phyloP scores from a whole-genome alignment of 1,140 invertebrate species.

The Aphidius gifuensis region DNA sequence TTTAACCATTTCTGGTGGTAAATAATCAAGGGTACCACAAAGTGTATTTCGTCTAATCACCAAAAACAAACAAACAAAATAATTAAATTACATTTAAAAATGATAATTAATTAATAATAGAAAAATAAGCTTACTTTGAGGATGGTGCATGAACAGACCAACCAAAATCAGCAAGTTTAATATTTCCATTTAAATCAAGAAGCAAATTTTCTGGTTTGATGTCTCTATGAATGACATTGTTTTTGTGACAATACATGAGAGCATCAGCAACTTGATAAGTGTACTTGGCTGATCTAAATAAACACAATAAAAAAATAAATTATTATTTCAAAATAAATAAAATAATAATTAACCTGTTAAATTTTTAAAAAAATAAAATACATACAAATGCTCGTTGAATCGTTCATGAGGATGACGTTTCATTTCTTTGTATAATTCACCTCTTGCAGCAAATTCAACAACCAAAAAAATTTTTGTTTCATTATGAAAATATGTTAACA shows the following conservation, averaged over 20 bases:
- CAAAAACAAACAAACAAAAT: neutral
- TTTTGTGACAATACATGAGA: conserved; percentile 84
- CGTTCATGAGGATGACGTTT: conserved; percentile 64
- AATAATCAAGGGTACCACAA: conserved; percentile 90
- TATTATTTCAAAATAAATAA: conserved; percentile 3
- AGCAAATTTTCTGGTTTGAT: conserved; percentile 91
- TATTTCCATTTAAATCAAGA: conserved; percentile 69
- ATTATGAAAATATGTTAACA: conserved; percentile 92
- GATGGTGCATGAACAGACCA: conserved; percentile 92
- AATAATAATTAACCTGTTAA: conserved; percentile 18
- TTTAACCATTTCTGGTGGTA: conserved; percentile 90
- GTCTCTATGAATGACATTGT: conserved; percentile 88
- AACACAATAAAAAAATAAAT: conserved; percentile 21
- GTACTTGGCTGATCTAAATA: conserved; percentile 69
- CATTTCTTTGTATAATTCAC: conserved; percentile 83
- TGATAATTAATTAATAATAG: conserved; percentile 5
- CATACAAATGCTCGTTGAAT: conserved; percentile 64
- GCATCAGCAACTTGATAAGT: conserved; percentile 87
- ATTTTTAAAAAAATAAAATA: conserved; percentile 10
- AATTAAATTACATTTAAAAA: conserved; percentile 14
- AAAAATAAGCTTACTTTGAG: conserved; percentile 59
- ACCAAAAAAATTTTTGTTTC: conserved; percentile 85
- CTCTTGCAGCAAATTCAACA: conserved; percentile 86
- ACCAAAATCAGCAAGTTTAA: conserved; percentile 92
- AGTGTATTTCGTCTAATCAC: conserved; percentile 73